Evolutionary conservation across 64 coral and sea anemone species (phyloP).

Genomic region (Dendrophyllia cribrosa): DNA sequence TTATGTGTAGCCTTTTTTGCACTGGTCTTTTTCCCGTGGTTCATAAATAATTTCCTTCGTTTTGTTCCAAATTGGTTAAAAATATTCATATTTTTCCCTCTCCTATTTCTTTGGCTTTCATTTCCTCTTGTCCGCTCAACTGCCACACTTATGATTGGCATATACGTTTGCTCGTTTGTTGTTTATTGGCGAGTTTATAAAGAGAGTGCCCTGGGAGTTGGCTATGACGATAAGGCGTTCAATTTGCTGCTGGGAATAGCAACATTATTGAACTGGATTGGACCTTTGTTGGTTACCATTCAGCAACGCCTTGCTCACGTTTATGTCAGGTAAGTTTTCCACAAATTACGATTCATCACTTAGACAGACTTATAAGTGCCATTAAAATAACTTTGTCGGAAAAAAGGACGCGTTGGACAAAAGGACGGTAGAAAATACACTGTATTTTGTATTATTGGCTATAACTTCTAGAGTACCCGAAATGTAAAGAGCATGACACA

Average conservation of each 20-base stretch:
- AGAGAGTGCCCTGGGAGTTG: not conserved
- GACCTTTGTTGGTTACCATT: constrained; percentile 23
- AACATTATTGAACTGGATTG: not conserved
- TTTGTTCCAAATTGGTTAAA: constrained; percentile 45
- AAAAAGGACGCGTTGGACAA: too few relatives aligned
- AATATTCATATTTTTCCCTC: constrained; percentile 33
- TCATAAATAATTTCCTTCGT: constrained; percentile 52
- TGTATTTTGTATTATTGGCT: too few relatives aligned
- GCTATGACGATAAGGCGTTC: not conserved
- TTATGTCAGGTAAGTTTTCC: constrained; percentile 44
- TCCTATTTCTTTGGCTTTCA: constrained; percentile 58
- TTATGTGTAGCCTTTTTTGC: not conserved
- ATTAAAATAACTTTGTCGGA: too few relatives aligned
- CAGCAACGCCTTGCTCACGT: constrained; percentile 64
- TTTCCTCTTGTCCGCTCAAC: constrained; percentile 44
- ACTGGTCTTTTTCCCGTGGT: constrained; percentile 59
- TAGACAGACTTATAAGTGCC: too few relatives aligned
- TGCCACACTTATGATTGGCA: constrained; percentile 31
- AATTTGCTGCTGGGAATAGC: not conserved
- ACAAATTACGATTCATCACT: too few relatives aligned
- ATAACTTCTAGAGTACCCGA: too few relatives aligned
- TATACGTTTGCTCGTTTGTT: constrained; percentile 6
- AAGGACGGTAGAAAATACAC: too few relatives aligned
- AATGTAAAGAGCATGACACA: too few relatives aligned
- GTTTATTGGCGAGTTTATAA: not conserved